Conservation (phyloP, 2,888 invertebrate species). For the Prosopocoilus inquinatus region DNA sequence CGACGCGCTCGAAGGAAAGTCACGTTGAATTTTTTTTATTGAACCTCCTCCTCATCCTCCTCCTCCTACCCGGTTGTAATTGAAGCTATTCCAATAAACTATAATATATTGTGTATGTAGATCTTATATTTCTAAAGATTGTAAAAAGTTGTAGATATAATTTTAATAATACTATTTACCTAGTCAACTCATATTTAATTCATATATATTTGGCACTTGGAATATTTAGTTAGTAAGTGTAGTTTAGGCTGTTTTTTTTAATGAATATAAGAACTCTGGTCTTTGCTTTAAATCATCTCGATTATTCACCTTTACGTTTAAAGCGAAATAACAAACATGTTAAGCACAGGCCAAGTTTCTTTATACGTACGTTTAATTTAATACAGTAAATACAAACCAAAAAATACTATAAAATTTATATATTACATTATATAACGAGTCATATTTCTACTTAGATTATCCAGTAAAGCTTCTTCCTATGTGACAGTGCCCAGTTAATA, state of each 20-base stretch:
- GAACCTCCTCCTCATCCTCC: background rate
- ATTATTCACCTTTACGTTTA: background rate
- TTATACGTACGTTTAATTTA: slow-evolving; percentile 8
- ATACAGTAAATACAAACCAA: slow-evolving; percentile 12
- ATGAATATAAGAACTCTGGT: slow-evolving; percentile 1
- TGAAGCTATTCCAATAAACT: slow-evolving; percentile 32
- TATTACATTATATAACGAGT: slow-evolving; percentile 20
- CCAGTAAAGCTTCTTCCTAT: slow-evolving; percentile 45
- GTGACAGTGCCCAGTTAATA: slow-evolving; percentile 37
- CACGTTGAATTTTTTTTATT: slow-evolving; percentile 1
- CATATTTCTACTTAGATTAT: slow-evolving; percentile 29
- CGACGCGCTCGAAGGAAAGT: slow-evolving; percentile 6
- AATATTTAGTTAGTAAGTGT: slow-evolving; percentile 10
- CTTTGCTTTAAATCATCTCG: background rate
- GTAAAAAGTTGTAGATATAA: slow-evolving; percentile 39
- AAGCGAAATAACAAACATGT: background rate
- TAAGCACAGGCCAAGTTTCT: background rate
- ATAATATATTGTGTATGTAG: slow-evolving; percentile 30
- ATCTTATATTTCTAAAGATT: slow-evolving; percentile 34
- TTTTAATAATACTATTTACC: slow-evolving; percentile 29
- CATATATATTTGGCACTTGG: slow-evolving; percentile 28
- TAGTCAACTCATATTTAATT: slow-evolving; percentile 31
- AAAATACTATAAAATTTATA: slow-evolving; percentile 10
- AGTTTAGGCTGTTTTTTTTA: slow-evolving; percentile 1
- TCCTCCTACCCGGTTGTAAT: slow-evolving; percentile 23